Base-by-base conservation (phyloP, 2,797 vertebrate species). In the Philypnodon macrostomus region DNA sequence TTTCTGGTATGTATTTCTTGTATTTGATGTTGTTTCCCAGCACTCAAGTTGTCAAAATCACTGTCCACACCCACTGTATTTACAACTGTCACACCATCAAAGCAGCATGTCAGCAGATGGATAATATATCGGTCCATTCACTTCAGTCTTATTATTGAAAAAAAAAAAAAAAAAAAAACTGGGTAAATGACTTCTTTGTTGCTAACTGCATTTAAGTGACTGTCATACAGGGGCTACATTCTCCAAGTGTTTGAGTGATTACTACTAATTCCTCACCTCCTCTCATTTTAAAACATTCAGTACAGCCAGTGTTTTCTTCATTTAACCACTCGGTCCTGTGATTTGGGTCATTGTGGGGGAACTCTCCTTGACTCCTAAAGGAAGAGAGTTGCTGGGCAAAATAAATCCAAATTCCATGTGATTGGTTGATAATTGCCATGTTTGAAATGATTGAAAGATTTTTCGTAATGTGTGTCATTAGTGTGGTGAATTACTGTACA, bases 351-450 rank as follows among this genome's bases (percentile, higher is more conserved):
- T 45, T 65, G 57, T 63, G 53, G 73, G n/a, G 58, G 31, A 80
- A 60, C 58, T 67, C 58, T 59, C 52, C 50, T 50, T 60, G 52
- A 13, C 58, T 81, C 68, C 47, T 62, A 42, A 45, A 63, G 51
- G 62, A 58, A 70, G 84, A 83, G 78, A 73, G 61, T 73, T 57
- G 63, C 59, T 2, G 23, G 56, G 56, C 38, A 68, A 73, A 76
- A 81, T 47, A 73, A 55, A 31, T 53, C 41, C 75, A 73, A 84
- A 65, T 85, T 70, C 69, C 79, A 82, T 85, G 84, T 83, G 84
- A 86, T 83, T 76, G 67, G 80, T 86, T 83, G 80, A 87, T 85
- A 79, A 87, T 84, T 87, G 70, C 73, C 79, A 67, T 76, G 78
- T 84, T 70, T 70, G 82, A 80, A 85, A 82, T 71, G 82, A 84